Conservation (phyloP, 1,140 invertebrate species). For the Drosophila micromelanica region DNA sequence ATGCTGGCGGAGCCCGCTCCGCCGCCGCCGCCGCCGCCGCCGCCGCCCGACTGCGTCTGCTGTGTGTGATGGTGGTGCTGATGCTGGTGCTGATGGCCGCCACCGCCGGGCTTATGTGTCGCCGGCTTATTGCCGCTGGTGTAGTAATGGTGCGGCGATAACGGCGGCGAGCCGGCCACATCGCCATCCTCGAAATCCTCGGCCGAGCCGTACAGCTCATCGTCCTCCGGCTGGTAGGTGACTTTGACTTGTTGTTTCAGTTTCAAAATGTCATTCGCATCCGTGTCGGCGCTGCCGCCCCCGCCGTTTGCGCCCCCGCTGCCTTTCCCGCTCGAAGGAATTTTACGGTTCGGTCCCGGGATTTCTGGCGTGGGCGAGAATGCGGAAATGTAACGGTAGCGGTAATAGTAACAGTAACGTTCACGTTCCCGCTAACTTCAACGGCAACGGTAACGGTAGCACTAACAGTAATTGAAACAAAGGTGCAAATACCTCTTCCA, state of each 20-base stretch:
- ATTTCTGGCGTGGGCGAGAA: constrained; percentile 84
- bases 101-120: constrained; percentile 72
- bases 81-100: constrained; percentile 62
- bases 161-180: constrained; percentile 62
- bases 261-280: constrained; percentile 84
- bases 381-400: constrained; percentile 39
- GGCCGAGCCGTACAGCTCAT: constrained; percentile 82
- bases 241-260: constrained; percentile 84
- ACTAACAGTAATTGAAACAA: constrained; percentile 70
- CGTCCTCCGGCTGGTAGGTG: constrained; percentile 83
- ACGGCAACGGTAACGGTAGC: constrained; percentile 33
- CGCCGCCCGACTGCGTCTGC: constrained; percentile 34
- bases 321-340: constrained; percentile 66
- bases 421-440: constrained; percentile 44
- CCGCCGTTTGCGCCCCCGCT: constrained; percentile 35
- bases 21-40: too few species aligned
- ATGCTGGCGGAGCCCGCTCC: constrained; percentile 24
- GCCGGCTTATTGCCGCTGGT: constrained; percentile 75
- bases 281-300: constrained; percentile 56
- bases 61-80: constrained; percentile 69
- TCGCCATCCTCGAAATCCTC: constrained; percentile 82
- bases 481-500: constrained; percentile 58
- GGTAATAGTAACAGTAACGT: constrained; percentile 49
- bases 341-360: constrained; percentile 85
- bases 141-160: constrained; percentile 81